Evolutionary conservation across 2,113 vertebrate species (phyloP), one percentile per base, ranked within the genome.

Genomic region (Dolichotis patagonum): DNA sequence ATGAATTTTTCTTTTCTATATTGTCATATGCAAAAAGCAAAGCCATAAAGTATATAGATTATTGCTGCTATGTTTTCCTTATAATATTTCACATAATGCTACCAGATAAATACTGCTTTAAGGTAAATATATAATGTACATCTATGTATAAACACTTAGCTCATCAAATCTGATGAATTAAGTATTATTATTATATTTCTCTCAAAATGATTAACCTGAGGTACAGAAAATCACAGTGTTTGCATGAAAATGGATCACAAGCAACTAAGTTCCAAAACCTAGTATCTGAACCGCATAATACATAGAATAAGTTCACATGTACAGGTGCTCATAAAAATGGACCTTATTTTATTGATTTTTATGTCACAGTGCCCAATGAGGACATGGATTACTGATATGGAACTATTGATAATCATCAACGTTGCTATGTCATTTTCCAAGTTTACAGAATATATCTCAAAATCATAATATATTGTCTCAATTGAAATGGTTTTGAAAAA

Each of bases 341-440:
- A 38, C 13, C 7, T 0, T 65, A 46, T 82, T 78, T 91, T 58
- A 52, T 69, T 87, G 20, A 38, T 46, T 14, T 92, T 77, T 85
- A 3, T 80, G 30, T 46, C 28, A 32, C 62, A n/a, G 35, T 63
- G 22, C 32, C 83, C 84, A 82, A 4, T 60, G 69, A 87, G 19
- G 30, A n/a, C 58, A 73, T 58, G 14, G 35, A 43, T 56, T 88
- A 3, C 8, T 85, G 83, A 56, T 54, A 4, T 75, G 85, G 73
- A 81, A 56, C 49, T 75, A 85, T 46, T 58, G 4, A 85, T 85
- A 91, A 46, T 81, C 85, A 35, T 87, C 5, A 41, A 52, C 35
- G 54, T 43, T 92, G 88, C 41, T 54, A 65, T 78, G 16, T 93
- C 20, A 69, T 85, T 96, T 94, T 75, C 24, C 7, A 90, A 94